These are phyloP conservation scores for Etheostoma nigrum DNA, from an alignment of 2,797 vertebrate genomes.

Conservation along the genomic window DNA sequence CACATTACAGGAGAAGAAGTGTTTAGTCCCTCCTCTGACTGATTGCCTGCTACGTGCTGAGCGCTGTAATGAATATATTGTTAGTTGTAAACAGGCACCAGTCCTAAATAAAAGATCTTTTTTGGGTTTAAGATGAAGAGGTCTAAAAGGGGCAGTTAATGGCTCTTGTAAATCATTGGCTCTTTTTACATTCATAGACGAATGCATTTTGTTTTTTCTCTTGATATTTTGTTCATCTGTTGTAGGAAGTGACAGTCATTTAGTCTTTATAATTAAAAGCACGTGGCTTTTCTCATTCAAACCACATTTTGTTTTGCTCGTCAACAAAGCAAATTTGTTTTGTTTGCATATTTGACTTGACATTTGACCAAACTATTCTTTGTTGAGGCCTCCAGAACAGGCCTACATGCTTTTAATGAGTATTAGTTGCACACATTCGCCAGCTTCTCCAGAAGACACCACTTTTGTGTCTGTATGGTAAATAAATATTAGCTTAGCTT, in stretches of 20 bases:
- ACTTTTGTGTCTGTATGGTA: not conserved
- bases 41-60: constrained; percentile 51
- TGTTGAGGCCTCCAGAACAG: constrained; percentile 2
- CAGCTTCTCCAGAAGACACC: not conserved
- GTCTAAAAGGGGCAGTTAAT: constrained; percentile 2
- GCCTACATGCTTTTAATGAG: not conserved
- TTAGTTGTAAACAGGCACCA: constrained; percentile 33
- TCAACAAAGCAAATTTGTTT: constrained; percentile 1
- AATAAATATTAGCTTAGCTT: not conserved
- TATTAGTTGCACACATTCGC: no score
- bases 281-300: constrained; percentile 28
- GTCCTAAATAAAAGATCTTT: constrained; percentile 30
- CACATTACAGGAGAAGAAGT: constrained; percentile 45
- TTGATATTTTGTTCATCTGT: constrained; percentile 24
- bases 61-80: not conserved
- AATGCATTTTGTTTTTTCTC: constrained; percentile 2
- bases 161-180: not conserved
- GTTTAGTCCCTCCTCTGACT: constrained; percentile 59
- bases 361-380: constrained; percentile 9
- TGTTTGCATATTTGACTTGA: constrained; percentile 33
- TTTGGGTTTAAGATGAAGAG: not conserved
- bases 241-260: constrained; percentile 36
- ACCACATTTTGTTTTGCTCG: constrained; percentile 44
- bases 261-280: constrained; percentile 21
- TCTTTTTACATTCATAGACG: not conserved